phyloP scores from a whole-genome alignment of 2,797 vertebrate species.

The Anolis apletophallus region DNA sequence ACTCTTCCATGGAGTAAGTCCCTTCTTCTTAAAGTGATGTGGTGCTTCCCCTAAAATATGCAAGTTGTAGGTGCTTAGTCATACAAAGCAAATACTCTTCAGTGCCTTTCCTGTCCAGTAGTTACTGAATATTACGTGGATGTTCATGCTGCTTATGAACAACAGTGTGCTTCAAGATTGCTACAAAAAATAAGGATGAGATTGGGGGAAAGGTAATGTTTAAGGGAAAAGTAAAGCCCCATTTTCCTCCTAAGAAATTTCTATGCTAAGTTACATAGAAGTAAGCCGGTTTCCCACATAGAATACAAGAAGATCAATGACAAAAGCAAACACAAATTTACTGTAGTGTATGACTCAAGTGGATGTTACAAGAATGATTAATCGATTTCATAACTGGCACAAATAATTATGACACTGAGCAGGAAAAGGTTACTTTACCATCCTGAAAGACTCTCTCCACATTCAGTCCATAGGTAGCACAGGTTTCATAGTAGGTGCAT shows the following conservation, averaged over 20 bases:
- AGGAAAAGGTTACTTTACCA: constrained; percentile 74
- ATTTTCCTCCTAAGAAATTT: neutral
- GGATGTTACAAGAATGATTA: neutral
- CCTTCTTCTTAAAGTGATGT: no score
- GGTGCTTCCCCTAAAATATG: neutral
- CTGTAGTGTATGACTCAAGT: neutral
- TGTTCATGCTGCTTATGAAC: neutral
- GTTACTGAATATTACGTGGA: neutral
- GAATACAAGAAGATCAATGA: neutral
- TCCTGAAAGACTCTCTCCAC: constrained; percentile 98
- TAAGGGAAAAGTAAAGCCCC: neutral
- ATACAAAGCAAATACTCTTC: neutral
- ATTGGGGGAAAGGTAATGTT: no score
- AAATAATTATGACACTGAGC: neutral
- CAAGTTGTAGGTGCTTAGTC: neutral
- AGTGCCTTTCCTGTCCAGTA: neutral
- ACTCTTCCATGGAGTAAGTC: no score
- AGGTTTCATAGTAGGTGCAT: constrained; percentile 98
- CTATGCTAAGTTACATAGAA: no score
- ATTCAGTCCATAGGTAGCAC: constrained; percentile 96
- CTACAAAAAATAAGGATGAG: no score
- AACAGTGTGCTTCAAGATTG: neutral
- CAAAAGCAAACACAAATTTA: neutral
- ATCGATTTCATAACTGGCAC: neutral
- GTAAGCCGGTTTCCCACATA: neutral